These are phyloP conservation scores for Gadus chalcogrammus DNA, from an alignment of 2,113 vertebrate genomes.

Conservation along the genomic window DNA sequence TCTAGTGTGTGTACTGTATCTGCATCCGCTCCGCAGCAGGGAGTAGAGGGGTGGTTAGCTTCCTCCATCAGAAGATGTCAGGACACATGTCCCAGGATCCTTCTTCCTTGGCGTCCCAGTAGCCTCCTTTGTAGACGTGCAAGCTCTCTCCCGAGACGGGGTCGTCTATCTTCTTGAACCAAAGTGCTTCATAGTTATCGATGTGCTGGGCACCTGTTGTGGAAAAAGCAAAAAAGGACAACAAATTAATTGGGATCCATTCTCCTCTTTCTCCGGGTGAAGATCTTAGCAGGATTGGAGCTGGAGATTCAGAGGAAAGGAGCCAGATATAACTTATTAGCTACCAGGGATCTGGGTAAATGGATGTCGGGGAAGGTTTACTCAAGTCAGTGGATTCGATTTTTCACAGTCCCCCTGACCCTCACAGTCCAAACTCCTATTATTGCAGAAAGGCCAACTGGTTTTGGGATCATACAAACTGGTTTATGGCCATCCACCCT, in stretches of 20 bases:
- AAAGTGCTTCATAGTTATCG: conserved; percentile 85
- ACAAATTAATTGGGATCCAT: not conserved
- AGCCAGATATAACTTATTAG: not conserved
- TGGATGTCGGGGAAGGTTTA: no score
- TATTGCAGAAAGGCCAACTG: no score
- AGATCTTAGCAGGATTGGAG: not conserved
- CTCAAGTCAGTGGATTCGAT: no score
- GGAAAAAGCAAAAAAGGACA: not conserved
- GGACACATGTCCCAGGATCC: conserved; percentile 85
- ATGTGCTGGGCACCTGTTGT: conserved; percentile 69
- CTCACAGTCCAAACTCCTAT: no score
- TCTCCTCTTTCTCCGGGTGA: not conserved
- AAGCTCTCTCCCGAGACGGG: conserved; percentile 80
- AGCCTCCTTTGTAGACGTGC: conserved; percentile 89
- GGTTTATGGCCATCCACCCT: no score
- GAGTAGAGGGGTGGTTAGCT: not conserved
- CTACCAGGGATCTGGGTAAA: not conserved
- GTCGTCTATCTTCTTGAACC: conserved; percentile 88
- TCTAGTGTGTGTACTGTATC: not conserved
- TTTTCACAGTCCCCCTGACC: no score
- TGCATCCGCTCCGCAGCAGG: not conserved
- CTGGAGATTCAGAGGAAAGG: not conserved
- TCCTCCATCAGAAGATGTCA: conserved; percentile 80
- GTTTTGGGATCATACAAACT: no score
- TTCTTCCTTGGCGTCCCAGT: conserved; percentile 89